Base-by-base conservation (phyloP, 2,888 invertebrate species). In the Galeruca laticollis region DNA sequence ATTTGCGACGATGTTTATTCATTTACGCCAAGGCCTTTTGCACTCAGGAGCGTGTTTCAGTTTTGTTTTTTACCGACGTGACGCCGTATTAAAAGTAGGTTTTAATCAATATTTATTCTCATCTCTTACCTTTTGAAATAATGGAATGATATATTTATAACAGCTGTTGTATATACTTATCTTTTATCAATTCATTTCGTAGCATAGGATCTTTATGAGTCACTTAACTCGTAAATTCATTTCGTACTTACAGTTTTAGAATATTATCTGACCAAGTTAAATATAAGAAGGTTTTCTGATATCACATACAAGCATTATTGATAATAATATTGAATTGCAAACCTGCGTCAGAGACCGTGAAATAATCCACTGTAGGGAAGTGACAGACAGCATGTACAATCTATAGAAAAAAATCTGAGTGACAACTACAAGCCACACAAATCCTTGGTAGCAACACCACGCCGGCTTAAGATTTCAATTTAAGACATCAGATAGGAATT, bases 51-150 rank as follows among this genome's bases (percentile, higher is more conserved):
- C 56, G 62, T 62, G 61, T 54, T 57, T 47, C 49, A 21, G 61
- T 47, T 64, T 69, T 64, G 59, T 69, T 64, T 64, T 69, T 60
- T 21, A 52, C 57, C 63, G 21, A 54, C 63, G 43, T 65, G 60
- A 69, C 54, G 65, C 60, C 64, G 35, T 69, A 69, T 69, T 69
- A 64, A 69, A 60, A 65, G 60, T 65, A 49, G 49, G 60, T 65
- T 69, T 69, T 60, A 69, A 69, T 69, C 65, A 69, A 69, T 69
- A 65, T 69, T 69, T 60, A 69, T 69, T 60, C 15, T 49, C 66
- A 35, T 51, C 66, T 66, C 59, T 66, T 66, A 66, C 59, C 59
- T 66, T 33, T 59, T 21, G 35, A 51, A 51, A 66, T 66, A 66
- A 59, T 60, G 51, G 21, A 66, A 60, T 66, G 65, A 66, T 51